phyloP scores from a whole-genome alignment of 2,888 invertebrate species.

The Actias luna region DNA sequence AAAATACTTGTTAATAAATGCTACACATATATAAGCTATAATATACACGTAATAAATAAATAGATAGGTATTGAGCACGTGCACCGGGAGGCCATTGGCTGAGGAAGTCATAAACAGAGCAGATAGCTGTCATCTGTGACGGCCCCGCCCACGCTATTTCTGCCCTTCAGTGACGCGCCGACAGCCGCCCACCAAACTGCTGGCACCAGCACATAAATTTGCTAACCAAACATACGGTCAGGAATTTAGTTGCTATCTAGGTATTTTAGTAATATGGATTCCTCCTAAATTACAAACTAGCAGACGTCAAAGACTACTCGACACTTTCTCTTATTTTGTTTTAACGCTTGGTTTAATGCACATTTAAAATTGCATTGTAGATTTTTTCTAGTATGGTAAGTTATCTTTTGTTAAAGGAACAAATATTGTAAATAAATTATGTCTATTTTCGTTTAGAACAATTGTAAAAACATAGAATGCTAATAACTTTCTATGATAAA shows the following conservation, averaged over 20 bases:
- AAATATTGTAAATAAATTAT: too few relatives aligned
- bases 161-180: constrained; percentile 62
- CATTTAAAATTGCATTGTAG: too few relatives aligned
- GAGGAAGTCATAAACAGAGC: constrained; percentile 78
- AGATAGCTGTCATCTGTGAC: constrained; percentile 76
- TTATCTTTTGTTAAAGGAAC: too few relatives aligned
- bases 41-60: not conserved
- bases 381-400: too few relatives aligned
- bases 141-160: constrained; percentile 79
- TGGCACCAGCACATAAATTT: constrained; percentile 51
- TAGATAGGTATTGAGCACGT: constrained; percentile 16
- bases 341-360: too few relatives aligned
- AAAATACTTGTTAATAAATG: not conserved
- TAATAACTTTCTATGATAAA: too few relatives aligned
- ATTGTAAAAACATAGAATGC: too few relatives aligned
- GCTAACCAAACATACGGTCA: constrained; percentile 42
- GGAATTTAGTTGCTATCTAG: not conserved
- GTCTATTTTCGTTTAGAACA: too few relatives aligned
- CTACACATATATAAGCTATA: not conserved
- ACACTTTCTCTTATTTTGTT: not conserved
- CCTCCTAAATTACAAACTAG: not conserved
- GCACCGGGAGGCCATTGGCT: constrained; percentile 69
- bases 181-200: constrained; percentile 51
- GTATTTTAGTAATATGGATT: constrained; percentile 8
- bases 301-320: not conserved